Evolutionary conservation across 2,113 vertebrate species (phyloP).

Genomic region (Oreochromis niloticus): DNA sequence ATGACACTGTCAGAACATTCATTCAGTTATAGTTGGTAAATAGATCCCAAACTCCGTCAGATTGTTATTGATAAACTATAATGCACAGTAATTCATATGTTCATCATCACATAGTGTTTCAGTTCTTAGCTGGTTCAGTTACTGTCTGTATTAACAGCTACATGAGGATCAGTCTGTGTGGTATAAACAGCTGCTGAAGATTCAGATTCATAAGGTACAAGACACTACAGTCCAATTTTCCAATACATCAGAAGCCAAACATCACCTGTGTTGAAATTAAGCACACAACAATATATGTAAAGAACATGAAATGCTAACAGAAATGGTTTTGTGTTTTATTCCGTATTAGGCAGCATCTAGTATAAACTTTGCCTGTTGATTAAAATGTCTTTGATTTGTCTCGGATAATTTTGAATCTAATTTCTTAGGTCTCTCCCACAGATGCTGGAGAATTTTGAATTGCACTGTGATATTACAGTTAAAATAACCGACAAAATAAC

Average conservation of each 20-base stretch:
- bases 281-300: fast-evolving
- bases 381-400: fast-evolving
- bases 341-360: neutral
- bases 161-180: neutral
- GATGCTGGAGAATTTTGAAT: fast-evolving
- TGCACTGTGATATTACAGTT: neutral
- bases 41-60: fast-evolving
- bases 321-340: fast-evolving
- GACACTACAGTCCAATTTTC: too few relatives aligned
- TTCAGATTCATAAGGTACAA: neutral
- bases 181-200: fast-evolving
- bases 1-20: neutral
- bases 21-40: too few relatives aligned
- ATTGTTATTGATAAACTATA: neutral
- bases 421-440: neutral
- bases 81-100: neutral
- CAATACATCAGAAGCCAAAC: neutral
- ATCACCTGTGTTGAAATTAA: neutral
- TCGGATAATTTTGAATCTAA: neutral
- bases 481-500: neutral
- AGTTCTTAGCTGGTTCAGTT: neutral
- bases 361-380: fast-evolving
- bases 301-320: neutral
- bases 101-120: neutral
- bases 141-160: neutral